phyloP scores from a whole-genome alignment of 2,113 vertebrate genomes.

The Trichomycterus rosablanca region DNA sequence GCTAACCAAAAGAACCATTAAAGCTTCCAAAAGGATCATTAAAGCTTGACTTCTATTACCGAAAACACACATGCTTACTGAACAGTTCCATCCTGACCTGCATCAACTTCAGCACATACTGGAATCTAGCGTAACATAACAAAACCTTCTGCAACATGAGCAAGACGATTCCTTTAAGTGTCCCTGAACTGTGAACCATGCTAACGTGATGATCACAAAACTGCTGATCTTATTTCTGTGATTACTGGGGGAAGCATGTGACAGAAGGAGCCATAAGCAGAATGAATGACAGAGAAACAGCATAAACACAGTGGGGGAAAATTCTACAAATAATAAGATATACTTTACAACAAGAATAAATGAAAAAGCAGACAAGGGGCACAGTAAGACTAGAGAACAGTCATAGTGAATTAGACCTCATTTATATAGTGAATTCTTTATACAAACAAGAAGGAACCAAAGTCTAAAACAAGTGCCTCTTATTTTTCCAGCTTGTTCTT shows the following conservation, averaged over 20 bases:
- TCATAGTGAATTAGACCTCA: conserved; percentile 8
- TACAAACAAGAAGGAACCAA: conserved; percentile 35
- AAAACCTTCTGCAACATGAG: not conserved
- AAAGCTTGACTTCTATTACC: conserved; percentile 20
- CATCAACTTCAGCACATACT: conserved; percentile 1
- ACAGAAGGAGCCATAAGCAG: not conserved
- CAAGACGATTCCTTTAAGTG: not conserved
- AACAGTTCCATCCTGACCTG: too few species aligned
- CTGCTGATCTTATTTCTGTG: not conserved
- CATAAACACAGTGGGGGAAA: not conserved
- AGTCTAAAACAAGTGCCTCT: conserved; percentile 33
- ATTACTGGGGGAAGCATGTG: not conserved
- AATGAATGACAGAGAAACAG: not conserved
- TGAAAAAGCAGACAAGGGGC: not conserved
- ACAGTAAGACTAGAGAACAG: not conserved
- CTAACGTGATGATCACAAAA: too few species aligned
- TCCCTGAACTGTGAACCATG: not conserved
- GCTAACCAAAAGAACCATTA: too few species aligned
- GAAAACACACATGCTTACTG: conserved; percentile 6
- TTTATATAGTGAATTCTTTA: too few species aligned
- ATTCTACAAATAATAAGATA: not conserved
- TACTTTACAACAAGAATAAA: not conserved
- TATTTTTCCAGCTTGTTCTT: not conserved
- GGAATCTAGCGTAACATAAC: conserved; percentile 2
- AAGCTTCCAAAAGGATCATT: too few species aligned